Evolutionary conservation across 53 echinoderm and acorn worm genomes (phyloP).

Genomic region (Hippasteria phrygiana): DNA sequence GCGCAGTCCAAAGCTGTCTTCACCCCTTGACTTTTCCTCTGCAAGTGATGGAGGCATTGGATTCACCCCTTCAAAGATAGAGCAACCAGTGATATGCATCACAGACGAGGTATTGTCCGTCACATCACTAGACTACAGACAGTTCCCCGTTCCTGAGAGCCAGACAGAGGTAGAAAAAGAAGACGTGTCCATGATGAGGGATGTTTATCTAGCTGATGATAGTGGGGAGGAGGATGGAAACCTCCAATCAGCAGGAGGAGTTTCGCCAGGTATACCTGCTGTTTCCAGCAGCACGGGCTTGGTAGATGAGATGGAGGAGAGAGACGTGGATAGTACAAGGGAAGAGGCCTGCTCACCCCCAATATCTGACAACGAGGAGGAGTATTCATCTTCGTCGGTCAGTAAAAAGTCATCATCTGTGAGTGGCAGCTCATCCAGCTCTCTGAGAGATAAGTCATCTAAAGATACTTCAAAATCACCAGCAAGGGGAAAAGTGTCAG

Average conservation of each 20-base stretch:
- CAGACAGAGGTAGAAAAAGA: neutral
- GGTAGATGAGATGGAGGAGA: constrained; percentile 2
- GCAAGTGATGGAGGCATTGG: neutral
- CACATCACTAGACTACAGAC: constrained; percentile 48
- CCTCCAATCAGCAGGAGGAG: neutral
- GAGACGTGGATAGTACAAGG: neutral
- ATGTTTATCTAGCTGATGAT: constrained; percentile 46
- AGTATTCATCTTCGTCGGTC: neutral
- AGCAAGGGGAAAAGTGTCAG: neutral
- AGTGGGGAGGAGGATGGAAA: constrained; percentile 27
- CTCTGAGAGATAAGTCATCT: neutral
- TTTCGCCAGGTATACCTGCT: constrained; percentile 5
- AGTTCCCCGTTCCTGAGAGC: neutral
- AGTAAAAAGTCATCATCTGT: constrained; percentile 4
- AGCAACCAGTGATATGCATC: neutral
- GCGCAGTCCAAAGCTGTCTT: neutral
- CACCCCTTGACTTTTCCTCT: neutral
- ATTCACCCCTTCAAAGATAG: neutral
- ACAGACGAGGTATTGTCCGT: constrained; percentile 48
- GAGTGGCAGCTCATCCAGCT: neutral
- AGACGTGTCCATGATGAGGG: constrained; percentile 17
- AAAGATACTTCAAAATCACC: neutral
- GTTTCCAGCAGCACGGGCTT: neutral
- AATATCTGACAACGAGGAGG: neutral
- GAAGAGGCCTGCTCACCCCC: neutral